Percentiles rank a stretch among this genome's conserved stretches.
Evolutionary conservation across 2,888 invertebrate genomes (phyloP).

Genomic region (Hipparchia semele): DNA sequence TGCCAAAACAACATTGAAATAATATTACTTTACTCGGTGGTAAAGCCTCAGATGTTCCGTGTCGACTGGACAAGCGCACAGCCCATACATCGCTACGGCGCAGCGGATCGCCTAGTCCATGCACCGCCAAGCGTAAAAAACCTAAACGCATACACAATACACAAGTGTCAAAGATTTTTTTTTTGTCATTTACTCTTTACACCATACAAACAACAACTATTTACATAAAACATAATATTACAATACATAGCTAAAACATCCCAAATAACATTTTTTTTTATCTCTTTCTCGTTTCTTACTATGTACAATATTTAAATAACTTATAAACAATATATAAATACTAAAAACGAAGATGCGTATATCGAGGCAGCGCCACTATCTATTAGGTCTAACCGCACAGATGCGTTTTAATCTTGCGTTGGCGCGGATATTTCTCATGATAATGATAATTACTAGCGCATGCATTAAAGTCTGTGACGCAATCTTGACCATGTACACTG

Average conservation of each 20-base stretch:
- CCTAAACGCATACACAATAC: conserved; percentile 28
- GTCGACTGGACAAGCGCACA: background rate
- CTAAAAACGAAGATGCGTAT: conserved; percentile 68
- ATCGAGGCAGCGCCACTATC: conserved; percentile 46
- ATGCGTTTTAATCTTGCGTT: too few relatives aligned
- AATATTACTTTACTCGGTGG: too few relatives aligned
- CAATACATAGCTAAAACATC: conserved; percentile 65
- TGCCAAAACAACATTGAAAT: too few relatives aligned
- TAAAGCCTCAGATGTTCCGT: too few relatives aligned
- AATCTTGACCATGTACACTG: too few relatives aligned
- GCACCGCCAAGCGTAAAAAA: conserved; percentile 37
- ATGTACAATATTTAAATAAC: conserved; percentile 74
- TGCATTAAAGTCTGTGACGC: too few relatives aligned
- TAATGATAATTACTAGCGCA: too few relatives aligned
- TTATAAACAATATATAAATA: conserved; percentile 79
- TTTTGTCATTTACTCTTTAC: conserved; percentile 77
- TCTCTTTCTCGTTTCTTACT: conserved; percentile 64
- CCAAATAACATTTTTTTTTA: conserved; percentile 60
- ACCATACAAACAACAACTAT: conserved; percentile 71
- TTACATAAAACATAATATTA: conserved; percentile 62
- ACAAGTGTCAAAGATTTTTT: conserved; percentile 45
- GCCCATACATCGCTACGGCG: conserved; percentile 30
- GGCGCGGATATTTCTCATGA: too few relatives aligned
- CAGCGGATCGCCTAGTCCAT: conserved; percentile 22
- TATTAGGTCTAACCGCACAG: background rate